Percentiles rank a stretch among this genome's conserved stretches.
Evolutionary conservation across 1,140 invertebrate genomes (phyloP).

Genomic region (Tribolium castaneum): DNA sequence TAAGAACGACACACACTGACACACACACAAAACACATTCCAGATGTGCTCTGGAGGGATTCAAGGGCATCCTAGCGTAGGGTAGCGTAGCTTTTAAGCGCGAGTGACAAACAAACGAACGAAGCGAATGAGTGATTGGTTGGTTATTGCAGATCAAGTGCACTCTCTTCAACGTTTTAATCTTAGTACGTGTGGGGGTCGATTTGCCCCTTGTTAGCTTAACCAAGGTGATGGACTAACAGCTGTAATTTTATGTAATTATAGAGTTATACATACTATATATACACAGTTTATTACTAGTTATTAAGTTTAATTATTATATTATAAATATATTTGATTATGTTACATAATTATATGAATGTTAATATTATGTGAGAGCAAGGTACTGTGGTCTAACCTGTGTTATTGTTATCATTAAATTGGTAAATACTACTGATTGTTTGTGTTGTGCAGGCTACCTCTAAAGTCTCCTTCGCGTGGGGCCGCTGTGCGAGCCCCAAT

Average conservation of each 20-base stretch:
- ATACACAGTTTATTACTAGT: slow-evolving; percentile 52
- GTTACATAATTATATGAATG: slow-evolving; percentile 57
- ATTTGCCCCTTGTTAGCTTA: slow-evolving; percentile 54
- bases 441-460: slow-evolving; percentile 55
- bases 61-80: slow-evolving; percentile 63
- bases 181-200: slow-evolving; percentile 51
- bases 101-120: slow-evolving; percentile 1
- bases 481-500: slow-evolving; percentile 45
- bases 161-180: slow-evolving; percentile 43
- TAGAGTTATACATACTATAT: slow-evolving; percentile 48
- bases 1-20: slow-evolving; percentile 20
- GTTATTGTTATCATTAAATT: slow-evolving; percentile 54
- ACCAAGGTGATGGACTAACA: slow-evolving; percentile 61
- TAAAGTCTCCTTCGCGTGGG: slow-evolving; percentile 46
- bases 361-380: slow-evolving; percentile 54
- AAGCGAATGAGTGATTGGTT: not conserved
- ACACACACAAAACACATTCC: slow-evolving; percentile 60
- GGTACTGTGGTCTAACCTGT: slow-evolving; percentile 61
- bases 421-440: slow-evolving; percentile 52
- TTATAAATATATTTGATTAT: slow-evolving; percentile 55
- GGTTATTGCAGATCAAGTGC: slow-evolving; percentile 14
- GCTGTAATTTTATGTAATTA: slow-evolving; percentile 60
- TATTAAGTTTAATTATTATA: slow-evolving; percentile 57
- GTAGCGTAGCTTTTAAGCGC: slow-evolving; percentile 47
- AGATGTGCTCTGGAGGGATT: slow-evolving; percentile 64